These are phyloP conservation scores for Melitaea athalia DNA, from an alignment of 2,888 invertebrate genomes.

Conservation along the genomic window DNA sequence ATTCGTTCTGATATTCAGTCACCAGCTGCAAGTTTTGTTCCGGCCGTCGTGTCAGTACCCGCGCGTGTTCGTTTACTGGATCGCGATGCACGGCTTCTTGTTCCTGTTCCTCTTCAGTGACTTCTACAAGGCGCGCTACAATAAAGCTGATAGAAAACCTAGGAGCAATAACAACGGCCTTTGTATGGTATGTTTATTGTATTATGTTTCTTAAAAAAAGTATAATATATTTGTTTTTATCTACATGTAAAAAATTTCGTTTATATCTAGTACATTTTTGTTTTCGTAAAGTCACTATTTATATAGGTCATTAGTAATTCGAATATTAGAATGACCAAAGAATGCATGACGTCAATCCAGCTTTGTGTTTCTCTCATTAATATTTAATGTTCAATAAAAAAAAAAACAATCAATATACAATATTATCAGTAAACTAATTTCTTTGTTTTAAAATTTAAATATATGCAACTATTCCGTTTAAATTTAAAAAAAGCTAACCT, in stretches of 20 bases:
- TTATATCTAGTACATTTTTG: neutral
- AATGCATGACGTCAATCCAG: too few relatives aligned
- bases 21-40: slow-evolving; percentile 95
- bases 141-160: slow-evolving; percentile 62
- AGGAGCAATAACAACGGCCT: slow-evolving; percentile 61
- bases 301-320: too few relatives aligned
- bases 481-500: neutral
- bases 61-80: slow-evolving; percentile 95
- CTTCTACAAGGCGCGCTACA: slow-evolving; percentile 94
- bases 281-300: neutral
- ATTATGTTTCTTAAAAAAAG: neutral
- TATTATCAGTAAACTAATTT: neutral
- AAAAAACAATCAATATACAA: neutral
- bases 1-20: slow-evolving; percentile 94
- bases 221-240: too few relatives aligned
- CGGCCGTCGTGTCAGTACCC: slow-evolving; percentile 96
- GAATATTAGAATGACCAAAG: too few relatives aligned
- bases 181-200: slow-evolving; percentile 86
- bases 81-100: slow-evolving; percentile 95
- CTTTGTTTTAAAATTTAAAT: neutral
- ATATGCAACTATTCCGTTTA: neutral
- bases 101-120: slow-evolving; percentile 97
- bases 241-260: neutral
- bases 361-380: neutral
- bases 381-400: neutral